Percentiles rank a stretch among this genome's conserved stretches.
Conservation (phyloP, 2,113 vertebrate genomes). For the Toxostoma redivivum region DNA sequence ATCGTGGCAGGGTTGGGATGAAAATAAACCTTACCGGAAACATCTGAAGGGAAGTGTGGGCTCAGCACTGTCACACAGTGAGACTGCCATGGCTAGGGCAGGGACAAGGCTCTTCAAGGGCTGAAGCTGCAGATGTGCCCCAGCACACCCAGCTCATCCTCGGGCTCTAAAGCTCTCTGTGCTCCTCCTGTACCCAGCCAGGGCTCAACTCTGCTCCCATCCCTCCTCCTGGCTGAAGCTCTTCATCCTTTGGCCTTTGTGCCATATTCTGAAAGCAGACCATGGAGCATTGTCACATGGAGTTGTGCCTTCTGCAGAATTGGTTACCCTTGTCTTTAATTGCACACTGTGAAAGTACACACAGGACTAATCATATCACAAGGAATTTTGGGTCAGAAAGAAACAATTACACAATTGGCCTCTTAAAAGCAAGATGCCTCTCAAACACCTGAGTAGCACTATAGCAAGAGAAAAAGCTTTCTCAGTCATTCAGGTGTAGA, state of each 20-base stretch:
- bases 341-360: not conserved
- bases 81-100: not conserved
- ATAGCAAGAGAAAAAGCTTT: not conserved
- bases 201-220: not conserved
- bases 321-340: not conserved
- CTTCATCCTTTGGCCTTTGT: not conserved
- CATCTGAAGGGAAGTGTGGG: not conserved
- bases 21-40: not conserved
- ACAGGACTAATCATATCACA: not conserved
- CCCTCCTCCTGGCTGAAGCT: not conserved
- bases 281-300: not conserved
- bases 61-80: not conserved
- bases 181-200: too few relatives aligned
- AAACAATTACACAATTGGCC: not conserved
- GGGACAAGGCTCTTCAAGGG: too few relatives aligned
- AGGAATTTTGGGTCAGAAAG: not conserved
- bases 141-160: not conserved
- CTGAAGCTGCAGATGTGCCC: not conserved
- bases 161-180: rapidly evolving
- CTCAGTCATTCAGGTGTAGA: not conserved
- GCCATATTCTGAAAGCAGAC: not conserved
- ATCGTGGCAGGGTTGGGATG: rapidly evolving
- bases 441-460: not conserved
- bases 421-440: not conserved
- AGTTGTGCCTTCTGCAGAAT: not conserved